phyloP scores from a whole-genome alignment of 2,888 invertebrate genomes.

The Diplazon laetatorius region DNA sequence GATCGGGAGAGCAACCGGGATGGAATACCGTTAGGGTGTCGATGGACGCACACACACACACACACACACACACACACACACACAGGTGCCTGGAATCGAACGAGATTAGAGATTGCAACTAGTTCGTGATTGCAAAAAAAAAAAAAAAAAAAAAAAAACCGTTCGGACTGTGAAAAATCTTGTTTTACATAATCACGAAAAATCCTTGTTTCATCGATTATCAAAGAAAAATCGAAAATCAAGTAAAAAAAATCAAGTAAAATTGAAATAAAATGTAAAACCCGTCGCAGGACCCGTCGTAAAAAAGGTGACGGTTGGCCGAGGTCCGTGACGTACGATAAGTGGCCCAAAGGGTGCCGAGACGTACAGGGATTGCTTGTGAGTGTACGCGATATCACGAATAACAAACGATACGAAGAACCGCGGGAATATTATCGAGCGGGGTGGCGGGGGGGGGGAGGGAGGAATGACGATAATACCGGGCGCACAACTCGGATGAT shows the following conservation, averaged over 20 bases:
- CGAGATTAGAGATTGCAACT: constrained; percentile 60
- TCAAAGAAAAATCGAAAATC: no score
- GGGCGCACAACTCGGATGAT: constrained; percentile 72
- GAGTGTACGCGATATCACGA: constrained; percentile 44
- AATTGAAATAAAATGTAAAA: no score
- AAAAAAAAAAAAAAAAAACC: no score
- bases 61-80: no score
- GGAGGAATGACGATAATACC: constrained; percentile 72
- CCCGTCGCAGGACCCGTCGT: no score
- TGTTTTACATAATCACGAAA: no score
- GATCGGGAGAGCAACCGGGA: constrained; percentile 34
- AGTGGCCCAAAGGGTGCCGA: constrained; percentile 32
- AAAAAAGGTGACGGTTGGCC: no score
- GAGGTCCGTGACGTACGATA: constrained; percentile 10
- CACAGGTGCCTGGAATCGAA: constrained; percentile 13
- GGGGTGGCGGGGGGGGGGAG: no score
- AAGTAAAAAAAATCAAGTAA: no score
- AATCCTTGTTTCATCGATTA: no score
- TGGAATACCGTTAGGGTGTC: constrained; percentile 78
- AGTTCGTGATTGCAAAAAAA: constrained; percentile 72
- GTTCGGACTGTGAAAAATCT: no score
- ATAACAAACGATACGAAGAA: constrained; percentile 72
- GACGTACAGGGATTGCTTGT: neutral
- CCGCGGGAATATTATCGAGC: constrained; percentile 78
- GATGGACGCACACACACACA: no score